phyloP scores from a whole-genome alignment of 2,888 invertebrate species.

The Dusona sp. region DNA sequence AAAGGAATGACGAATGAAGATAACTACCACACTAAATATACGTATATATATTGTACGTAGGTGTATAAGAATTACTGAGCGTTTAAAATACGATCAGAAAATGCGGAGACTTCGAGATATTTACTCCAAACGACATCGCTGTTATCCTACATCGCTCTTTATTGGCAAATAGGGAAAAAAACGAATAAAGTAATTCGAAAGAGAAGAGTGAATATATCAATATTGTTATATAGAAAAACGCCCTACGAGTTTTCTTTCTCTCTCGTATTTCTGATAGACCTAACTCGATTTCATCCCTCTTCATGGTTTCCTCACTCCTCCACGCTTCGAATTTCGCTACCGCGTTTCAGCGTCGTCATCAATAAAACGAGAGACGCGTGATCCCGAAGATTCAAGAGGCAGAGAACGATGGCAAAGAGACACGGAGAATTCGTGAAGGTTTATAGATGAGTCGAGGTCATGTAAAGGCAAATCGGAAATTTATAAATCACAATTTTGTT shows the following conservation, averaged over 20 bases:
- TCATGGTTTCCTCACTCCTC: background rate
- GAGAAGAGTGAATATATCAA: background rate
- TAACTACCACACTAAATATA: background rate
- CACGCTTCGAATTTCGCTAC: conserved; percentile 27
- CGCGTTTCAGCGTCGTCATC: conserved; percentile 37
- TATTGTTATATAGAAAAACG: background rate
- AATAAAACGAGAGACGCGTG: conserved; percentile 39
- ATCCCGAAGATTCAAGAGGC: conserved; percentile 27
- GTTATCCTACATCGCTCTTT: background rate
- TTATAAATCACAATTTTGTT: conserved; percentile 54
- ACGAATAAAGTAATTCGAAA: conserved; percentile 16
- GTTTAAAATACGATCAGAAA: background rate
- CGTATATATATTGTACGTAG: background rate
- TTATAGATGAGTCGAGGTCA: conserved; percentile 7
- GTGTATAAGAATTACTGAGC: background rate
- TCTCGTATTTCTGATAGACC: conserved; percentile 44
- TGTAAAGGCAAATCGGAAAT: conserved; percentile 41
- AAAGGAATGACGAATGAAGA: conserved; percentile 28
- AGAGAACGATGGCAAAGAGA: background rate
- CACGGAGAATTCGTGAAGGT: background rate
- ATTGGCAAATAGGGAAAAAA: conserved; percentile 2
- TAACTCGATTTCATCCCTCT: conserved; percentile 42
- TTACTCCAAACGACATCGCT: background rate
- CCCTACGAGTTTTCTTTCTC: conserved; percentile 23
- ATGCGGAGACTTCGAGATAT: background rate